Base-by-base conservation (phyloP, 2,797 vertebrate genomes). In the Kryptopterus vitreolus region DNA sequence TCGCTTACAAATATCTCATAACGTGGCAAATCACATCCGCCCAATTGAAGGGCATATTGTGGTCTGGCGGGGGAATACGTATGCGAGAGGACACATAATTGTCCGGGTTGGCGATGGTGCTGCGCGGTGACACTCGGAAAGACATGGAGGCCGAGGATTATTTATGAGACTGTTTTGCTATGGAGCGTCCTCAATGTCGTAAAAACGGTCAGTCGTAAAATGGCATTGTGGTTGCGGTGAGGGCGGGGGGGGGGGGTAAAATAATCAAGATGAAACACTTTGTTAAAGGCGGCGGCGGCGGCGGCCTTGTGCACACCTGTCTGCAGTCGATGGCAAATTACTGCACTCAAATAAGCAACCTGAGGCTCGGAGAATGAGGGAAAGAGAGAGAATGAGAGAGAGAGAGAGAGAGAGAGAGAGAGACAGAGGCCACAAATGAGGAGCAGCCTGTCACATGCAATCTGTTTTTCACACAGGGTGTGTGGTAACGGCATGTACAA, bases 271-370 rank as follows among this genome's bases (percentile, higher is more conserved):
- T 92, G 89, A 94, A 94, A 92, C 86, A 87, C 86, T 90, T 93
- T 90, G 91, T 94, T 93, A 93, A 87, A 62, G 63, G 78, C 66
- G 87, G 86, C 80, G 89, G 89, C 83, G 87, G 84, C 89, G 87
- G 87, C 91, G 92, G 90, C 91, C 90, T n/a, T n/a, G n/a, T n/a
- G n/a, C n/a, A 91, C 91, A 93, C 92, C 91, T 93, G 91, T 92
- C 90, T 84, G 85, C 66, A 66, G 88, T 89, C 92, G 90, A 93
- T 92, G 85, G 89, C 91, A 92, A 93, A 94, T 93, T 92, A 93
- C 91, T 89, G 87, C 87, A 88, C 82, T 87, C 88, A 91, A 92
- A 92, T 91, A 90, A 89, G 89, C 89, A 92, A 92, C 89, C 91
- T 91, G 90, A 91, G 89, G 86, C 78, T 58, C 55, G 75, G 74